Base-by-base conservation (phyloP, 2,797 vertebrate species). In the Premnoplex brunnescens region DNA sequence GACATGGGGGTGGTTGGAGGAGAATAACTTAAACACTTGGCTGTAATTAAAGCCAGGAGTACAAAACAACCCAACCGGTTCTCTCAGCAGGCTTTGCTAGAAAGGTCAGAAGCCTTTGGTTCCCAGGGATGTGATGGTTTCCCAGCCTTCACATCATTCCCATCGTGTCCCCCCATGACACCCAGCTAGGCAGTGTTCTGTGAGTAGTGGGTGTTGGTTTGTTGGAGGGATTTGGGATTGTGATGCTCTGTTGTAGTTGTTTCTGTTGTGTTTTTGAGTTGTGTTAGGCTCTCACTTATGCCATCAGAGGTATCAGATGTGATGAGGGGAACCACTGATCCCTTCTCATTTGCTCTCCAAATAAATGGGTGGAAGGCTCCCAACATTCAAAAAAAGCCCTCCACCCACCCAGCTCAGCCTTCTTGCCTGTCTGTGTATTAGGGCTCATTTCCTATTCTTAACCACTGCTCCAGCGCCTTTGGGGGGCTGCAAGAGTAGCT, bases 11-110 rank as follows among this genome's bases (percentile, higher is more conserved):
- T 77, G 89, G 93, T 52, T 91, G 88, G 78, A 93, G 89, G 94
- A 93, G 91, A 97, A 80, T 88, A 96, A 96, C 86, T 91, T 94
- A 93, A 96, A 95, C 94, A 88, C 92, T 93, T 80, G 75, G 36
- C 91, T 97, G 93, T 97, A 96, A 97, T 97, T 97, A 97, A 96
- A 97, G 84, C 82, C 96, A 80, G 76, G 84, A 96, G 88, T 91
- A 88, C 80, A 82, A 92, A 79, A 84, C 34, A 86, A 59, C 59
- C 86, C 89, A 77, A 95, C 92, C 80, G 30, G 55, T 71, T 91
- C 86, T 88, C 83, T 94, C 86, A 52, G 39, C 93, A 87, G 83
- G 79, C 60, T 84, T 83, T 93, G 80, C 89, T 82, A 63, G 74
- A 72, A 85, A 96, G 93, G 87, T 89, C 96, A 84, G 9, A 77